A percentile compares a stretch with the other conserved stretches of the same genome.
Evolutionary conservation across 2,113 vertebrate species (phyloP).

Genomic region (Galeopterus variegatus): DNA sequence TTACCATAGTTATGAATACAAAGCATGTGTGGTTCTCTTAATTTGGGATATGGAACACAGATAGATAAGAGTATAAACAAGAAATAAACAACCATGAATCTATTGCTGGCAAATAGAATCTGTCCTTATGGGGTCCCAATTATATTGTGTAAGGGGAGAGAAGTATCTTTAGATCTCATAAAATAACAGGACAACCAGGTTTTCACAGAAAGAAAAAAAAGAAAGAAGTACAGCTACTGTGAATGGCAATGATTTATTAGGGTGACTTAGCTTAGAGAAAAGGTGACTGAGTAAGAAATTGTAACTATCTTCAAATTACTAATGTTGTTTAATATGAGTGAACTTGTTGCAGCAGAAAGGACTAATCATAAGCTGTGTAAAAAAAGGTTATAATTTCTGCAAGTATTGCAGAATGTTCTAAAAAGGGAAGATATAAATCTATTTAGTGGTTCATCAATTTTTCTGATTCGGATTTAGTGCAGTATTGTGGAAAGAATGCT

Average conservation of each 20-base stretch:
- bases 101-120: background rate
- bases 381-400: slow-evolving; percentile 15
- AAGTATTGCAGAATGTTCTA: background rate
- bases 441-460: slow-evolving; percentile 30
- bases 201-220: background rate
- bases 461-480: background rate
- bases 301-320: background rate
- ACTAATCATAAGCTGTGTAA: background rate
- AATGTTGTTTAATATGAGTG: background rate
- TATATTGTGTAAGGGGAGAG: background rate
- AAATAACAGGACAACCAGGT: background rate
- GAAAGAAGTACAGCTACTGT: background rate
- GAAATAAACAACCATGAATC: background rate
- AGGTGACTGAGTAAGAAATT: slow-evolving; percentile 19
- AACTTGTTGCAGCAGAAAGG: background rate
- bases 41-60: background rate
- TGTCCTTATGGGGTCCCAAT: background rate
- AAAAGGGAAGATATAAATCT: background rate
- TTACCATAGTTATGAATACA: background rate
- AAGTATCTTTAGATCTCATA: background rate
- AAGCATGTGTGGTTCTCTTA: background rate
- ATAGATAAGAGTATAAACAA: background rate
- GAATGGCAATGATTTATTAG: background rate
- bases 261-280: background rate
- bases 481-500: background rate